A percentile compares a stretch with the other conserved stretches of the same genome.
These are phyloP conservation scores for Steinernema khuongi DNA, from an alignment of 1,140 invertebrate genomes.

Conservation along the genomic window DNA sequence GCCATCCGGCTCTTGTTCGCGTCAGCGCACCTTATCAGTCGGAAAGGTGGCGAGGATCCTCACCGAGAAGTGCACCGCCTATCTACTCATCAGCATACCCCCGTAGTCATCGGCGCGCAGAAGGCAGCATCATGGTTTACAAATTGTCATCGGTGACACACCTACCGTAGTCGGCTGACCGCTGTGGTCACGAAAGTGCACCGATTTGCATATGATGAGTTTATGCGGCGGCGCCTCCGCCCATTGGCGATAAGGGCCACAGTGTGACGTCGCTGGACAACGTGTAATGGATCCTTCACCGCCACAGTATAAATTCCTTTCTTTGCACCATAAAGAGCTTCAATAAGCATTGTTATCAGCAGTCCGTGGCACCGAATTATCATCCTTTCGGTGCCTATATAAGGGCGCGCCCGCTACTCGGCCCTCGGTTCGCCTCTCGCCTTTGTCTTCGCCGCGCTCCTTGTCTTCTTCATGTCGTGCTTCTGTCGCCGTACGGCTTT, in stretches of 20 bases:
- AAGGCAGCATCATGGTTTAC: too few relatives aligned
- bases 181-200: too few relatives aligned
- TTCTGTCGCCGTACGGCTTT: neutral
- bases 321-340: slow-evolving; percentile 6
- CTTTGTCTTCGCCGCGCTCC: neutral
- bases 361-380: neutral
- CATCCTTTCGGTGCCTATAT: neutral
- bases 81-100: too few relatives aligned
- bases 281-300: neutral
- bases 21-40: too few relatives aligned
- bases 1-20: too few relatives aligned
- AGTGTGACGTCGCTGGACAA: neutral
- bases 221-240: neutral
- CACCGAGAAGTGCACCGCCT: too few relatives aligned
- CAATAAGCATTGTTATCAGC: slow-evolving; percentile 15
- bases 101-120: too few relatives aligned
- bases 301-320: slow-evolving; percentile 4
- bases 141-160: too few relatives aligned
- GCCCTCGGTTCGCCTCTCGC: too few relatives aligned
- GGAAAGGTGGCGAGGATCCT: too few relatives aligned
- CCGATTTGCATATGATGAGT: slow-evolving; percentile 8
- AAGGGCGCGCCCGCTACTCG: neutral
- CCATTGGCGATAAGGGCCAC: neutral
- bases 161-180: too few relatives aligned
- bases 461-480: neutral